These are phyloP conservation scores for Typhlichthys subterraneus DNA, from an alignment of 2,797 vertebrate genomes.

Conservation along the genomic window DNA sequence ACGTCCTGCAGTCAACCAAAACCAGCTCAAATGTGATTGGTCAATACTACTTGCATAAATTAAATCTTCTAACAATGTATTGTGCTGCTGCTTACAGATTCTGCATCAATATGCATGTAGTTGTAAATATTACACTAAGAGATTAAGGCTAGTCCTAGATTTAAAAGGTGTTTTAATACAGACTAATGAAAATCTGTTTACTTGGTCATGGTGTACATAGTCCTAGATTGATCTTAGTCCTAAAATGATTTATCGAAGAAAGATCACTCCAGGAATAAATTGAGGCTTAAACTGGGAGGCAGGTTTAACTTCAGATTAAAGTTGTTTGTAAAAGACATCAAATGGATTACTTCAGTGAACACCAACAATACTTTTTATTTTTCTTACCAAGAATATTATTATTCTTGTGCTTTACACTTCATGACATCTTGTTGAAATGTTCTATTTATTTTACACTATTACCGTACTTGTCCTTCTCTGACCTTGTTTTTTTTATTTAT, in stretches of 20 bases:
- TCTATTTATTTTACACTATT: too few species aligned
- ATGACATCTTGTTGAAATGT: too few species aligned
- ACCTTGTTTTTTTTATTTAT: too few species aligned
- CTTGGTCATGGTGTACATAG: constrained; percentile 8
- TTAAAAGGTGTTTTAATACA: not conserved
- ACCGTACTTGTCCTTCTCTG: too few species aligned
- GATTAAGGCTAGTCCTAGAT: constrained; percentile 12
- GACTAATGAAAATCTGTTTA: constrained; percentile 20
- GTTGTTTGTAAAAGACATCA: not conserved
- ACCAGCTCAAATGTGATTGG: too few species aligned
- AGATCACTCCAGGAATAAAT: constrained; percentile 13
- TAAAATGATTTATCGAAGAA: constrained; percentile 1
- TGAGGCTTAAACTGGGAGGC: constrained; percentile 7
- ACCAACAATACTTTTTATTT: not conserved
- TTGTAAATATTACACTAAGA: not conserved
- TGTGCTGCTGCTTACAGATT: too few species aligned
- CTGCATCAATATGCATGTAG: too few species aligned
- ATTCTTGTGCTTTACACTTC: too few species aligned
- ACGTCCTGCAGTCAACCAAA: too few species aligned
- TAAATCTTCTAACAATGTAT: too few species aligned
- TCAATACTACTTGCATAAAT: too few species aligned
- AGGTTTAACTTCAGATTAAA: constrained; percentile 28
- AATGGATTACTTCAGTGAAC: constrained; percentile 22
- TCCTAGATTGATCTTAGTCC: constrained; percentile 5
- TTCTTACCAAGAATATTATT: too few species aligned